These are phyloP conservation scores for Euborellia annulipes DNA, from an alignment of 1,140 invertebrate genomes.

Conservation along the genomic window DNA sequence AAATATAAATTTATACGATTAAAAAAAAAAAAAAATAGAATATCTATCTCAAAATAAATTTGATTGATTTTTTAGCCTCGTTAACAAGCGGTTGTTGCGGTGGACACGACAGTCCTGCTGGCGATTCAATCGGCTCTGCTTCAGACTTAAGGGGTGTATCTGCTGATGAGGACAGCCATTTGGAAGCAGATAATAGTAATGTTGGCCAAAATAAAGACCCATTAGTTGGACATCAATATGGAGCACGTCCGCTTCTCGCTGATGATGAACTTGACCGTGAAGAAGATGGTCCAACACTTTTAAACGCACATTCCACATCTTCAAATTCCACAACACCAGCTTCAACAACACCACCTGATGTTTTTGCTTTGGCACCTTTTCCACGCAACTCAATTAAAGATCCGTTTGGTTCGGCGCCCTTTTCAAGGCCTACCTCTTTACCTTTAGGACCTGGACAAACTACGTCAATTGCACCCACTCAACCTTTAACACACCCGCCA, in stretches of 20 bases:
- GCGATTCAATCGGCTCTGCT: neutral
- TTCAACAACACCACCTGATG: conserved; percentile 15
- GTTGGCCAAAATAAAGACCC: neutral
- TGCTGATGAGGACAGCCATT: neutral
- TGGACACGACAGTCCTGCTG: conserved; percentile 20
- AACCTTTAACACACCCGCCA: neutral
- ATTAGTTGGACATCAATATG: conserved; percentile 35
- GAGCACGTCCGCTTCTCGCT: conserved; percentile 32
- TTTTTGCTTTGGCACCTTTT: too few species aligned
- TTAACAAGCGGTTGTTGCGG: conserved; percentile 15
- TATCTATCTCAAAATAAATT: conserved; percentile 3
- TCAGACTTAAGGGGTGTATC: neutral
- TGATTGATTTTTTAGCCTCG: conserved; percentile 18
- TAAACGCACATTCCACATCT: conserved; percentile 13
- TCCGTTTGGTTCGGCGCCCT: too few species aligned
- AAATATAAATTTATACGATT: too few species aligned
- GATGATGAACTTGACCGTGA: conserved; percentile 32
- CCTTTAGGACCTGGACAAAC: too few species aligned
- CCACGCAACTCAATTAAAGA: conserved; percentile 16
- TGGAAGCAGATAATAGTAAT: conserved; percentile 11
- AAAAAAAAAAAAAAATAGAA: conserved; percentile 4
- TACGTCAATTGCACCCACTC: conserved; percentile 3
- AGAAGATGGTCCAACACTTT: conserved; percentile 19
- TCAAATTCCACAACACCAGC: conserved; percentile 21
- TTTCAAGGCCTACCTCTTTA: neutral